phyloP scores from a whole-genome alignment of 2,113 vertebrate genomes.

The Progne subis region DNA sequence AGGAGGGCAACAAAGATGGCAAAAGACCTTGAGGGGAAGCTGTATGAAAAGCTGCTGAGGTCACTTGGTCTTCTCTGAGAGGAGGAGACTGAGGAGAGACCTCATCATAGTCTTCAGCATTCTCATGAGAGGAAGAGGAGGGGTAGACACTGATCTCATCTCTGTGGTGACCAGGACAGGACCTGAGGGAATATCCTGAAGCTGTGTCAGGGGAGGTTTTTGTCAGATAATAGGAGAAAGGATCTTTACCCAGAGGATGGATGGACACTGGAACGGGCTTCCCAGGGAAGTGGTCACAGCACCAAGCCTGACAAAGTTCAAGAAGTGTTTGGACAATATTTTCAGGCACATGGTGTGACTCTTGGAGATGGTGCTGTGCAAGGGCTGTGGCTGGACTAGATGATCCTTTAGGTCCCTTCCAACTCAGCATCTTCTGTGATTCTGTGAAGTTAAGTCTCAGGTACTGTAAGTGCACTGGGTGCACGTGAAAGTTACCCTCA shows the following conservation, averaged over 20 bases:
- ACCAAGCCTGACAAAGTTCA: not conserved
- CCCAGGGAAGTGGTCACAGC: too few species aligned
- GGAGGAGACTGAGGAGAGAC: not conserved
- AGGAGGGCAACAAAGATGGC: not conserved
- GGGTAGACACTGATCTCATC: not conserved
- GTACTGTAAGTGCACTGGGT: not conserved
- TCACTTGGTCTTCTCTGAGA: not conserved
- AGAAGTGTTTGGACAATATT: not conserved
- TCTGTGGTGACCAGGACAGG: not conserved
- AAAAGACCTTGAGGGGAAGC: not conserved
- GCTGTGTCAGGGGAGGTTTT: not conserved
- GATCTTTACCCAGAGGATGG: not conserved
- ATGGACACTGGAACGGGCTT: not conserved
- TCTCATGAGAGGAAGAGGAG: not conserved
- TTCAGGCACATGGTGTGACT: not conserved
- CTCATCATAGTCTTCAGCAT: not conserved
- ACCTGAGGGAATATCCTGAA: fast-evolving
- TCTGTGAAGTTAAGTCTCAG: not conserved
- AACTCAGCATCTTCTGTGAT: not conserved
- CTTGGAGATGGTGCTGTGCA: not conserved
- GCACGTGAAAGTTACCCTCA: not conserved
- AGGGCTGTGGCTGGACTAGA: not conserved
- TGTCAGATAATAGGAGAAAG: not conserved
- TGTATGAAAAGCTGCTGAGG: not conserved
- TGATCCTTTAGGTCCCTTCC: not conserved